Evolutionary conservation across 1,140 invertebrate genomes (phyloP).

Genomic region (Uloborus diversus): DNA sequence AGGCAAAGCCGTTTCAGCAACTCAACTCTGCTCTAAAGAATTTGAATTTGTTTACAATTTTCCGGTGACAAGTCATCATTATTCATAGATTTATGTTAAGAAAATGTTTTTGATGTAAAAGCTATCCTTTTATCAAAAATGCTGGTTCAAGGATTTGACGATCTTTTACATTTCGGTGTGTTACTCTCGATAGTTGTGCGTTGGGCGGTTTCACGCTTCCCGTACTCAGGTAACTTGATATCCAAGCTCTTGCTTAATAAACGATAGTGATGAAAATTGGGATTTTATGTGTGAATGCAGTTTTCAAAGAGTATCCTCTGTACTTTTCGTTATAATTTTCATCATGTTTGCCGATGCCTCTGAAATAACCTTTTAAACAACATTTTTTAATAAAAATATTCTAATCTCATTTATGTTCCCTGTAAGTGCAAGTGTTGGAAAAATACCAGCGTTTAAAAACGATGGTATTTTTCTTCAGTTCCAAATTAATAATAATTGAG

Average conservation of each 20-base stretch:
- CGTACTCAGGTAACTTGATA: constrained; percentile 70
- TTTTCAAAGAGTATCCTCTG: neutral
- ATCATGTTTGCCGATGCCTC: neutral
- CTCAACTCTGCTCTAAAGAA: too few relatives aligned
- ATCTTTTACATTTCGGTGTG: constrained; percentile 45
- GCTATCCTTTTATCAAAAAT: too few relatives aligned
- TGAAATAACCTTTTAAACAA: neutral
- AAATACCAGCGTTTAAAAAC: neutral
- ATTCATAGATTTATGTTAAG: too few relatives aligned
- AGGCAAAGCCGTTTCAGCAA: too few relatives aligned
- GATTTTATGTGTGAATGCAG: neutral
- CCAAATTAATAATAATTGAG: neutral
- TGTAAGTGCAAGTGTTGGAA: neutral
- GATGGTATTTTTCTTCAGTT: neutral
- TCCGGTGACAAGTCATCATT: too few relatives aligned
- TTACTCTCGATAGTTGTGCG: constrained; percentile 70
- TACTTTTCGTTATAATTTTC: neutral
- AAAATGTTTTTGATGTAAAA: too few relatives aligned
- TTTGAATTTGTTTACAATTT: too few relatives aligned
- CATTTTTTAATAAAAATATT: neutral
- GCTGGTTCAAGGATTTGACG: constrained; percentile 52
- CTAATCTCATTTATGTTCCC: neutral
- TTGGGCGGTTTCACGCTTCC: constrained; percentile 79
- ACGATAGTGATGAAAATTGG: neutral
- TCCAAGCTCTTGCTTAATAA: neutral